These are phyloP conservation scores for Lithodes maja DNA, from an alignment of 2,888 invertebrate species.

Conservation along the genomic window DNA sequence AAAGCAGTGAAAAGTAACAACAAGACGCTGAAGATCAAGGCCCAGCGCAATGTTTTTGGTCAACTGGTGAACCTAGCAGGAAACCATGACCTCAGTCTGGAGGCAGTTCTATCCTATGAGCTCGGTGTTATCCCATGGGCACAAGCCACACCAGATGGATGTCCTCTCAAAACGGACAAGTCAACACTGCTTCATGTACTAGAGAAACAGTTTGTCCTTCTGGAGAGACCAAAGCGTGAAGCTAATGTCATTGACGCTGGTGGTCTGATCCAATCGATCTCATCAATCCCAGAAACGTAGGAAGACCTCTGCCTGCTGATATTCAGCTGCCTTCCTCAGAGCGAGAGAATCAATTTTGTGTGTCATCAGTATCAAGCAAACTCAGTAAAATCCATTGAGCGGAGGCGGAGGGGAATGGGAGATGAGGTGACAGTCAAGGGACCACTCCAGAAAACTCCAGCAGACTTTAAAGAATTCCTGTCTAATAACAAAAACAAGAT, in stretches of 20 bases:
- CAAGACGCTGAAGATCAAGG: slow-evolving; percentile 17
- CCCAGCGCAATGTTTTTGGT: slow-evolving; percentile 20
- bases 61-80: neutral
- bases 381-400: neutral
- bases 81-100: slow-evolving; percentile 25
- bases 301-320: slow-evolving; percentile 28
- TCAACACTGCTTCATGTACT: slow-evolving; percentile 23
- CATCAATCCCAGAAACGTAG: slow-evolving; percentile 19
- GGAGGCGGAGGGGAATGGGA: slow-evolving; percentile 21
- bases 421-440: slow-evolving; percentile 33
- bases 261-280: slow-evolving; percentile 20
- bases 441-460: slow-evolving; percentile 15
- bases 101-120: slow-evolving; percentile 9
- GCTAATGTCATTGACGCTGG: slow-evolving; percentile 28
- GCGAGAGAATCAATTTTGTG: slow-evolving; percentile 17
- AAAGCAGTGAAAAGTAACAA: neutral
- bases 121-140: slow-evolving; percentile 3
- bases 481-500: slow-evolving; percentile 18
- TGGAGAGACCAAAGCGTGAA: slow-evolving; percentile 1
- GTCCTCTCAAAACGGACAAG: slow-evolving; percentile 34
- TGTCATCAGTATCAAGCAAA: slow-evolving; percentile 20
- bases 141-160: slow-evolving; percentile 11
- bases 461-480: slow-evolving; percentile 11
- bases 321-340: slow-evolving; percentile 21
- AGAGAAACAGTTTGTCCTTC: slow-evolving; percentile 1